Conservation (phyloP, 1,140 invertebrate species). For the Cataglyphis hispanica region DNA sequence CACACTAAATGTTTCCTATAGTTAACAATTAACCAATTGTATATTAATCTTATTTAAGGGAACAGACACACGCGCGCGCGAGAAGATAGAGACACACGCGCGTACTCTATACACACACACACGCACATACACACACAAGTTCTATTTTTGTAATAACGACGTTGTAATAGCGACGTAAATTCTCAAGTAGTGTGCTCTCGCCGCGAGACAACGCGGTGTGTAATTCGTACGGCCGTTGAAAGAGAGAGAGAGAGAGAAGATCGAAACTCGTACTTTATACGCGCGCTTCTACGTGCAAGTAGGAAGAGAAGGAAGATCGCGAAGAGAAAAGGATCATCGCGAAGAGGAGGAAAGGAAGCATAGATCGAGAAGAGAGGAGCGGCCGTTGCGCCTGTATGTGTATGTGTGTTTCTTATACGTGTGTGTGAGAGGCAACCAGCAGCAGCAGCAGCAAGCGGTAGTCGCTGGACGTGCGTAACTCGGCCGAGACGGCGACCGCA, state of each 20-base stretch:
- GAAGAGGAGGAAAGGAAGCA: too few relatives aligned
- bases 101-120: constrained; percentile 18
- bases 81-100: constrained; percentile 25
- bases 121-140: constrained; percentile 58
- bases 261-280: too few relatives aligned
- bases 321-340: too few relatives aligned
- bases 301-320: too few relatives aligned
- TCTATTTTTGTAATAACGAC: constrained; percentile 81
- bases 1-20: constrained; percentile 83
- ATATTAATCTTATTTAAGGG: constrained; percentile 79
- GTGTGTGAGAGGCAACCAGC: not conserved
- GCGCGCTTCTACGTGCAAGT: too few relatives aligned
- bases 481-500: not conserved
- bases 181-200: constrained; percentile 70
- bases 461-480: not conserved
- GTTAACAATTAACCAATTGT: constrained; percentile 79
- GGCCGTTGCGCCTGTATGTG: not conserved
- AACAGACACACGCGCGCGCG: constrained; percentile 39
- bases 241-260: not conserved
- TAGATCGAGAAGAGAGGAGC: constrained; percentile 9
- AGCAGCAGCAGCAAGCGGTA: too few relatives aligned
- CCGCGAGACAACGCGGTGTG: constrained; percentile 57
- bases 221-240: constrained; percentile 70
- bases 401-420: too few relatives aligned
- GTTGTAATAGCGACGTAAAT: constrained; percentile 53